Evolutionary conservation across 30 jellyfish, hydroid and myxozoan genomes (phyloP), one percentile per base, ranked within the genome.

Genomic region (Hydra vulgaris): DNA sequence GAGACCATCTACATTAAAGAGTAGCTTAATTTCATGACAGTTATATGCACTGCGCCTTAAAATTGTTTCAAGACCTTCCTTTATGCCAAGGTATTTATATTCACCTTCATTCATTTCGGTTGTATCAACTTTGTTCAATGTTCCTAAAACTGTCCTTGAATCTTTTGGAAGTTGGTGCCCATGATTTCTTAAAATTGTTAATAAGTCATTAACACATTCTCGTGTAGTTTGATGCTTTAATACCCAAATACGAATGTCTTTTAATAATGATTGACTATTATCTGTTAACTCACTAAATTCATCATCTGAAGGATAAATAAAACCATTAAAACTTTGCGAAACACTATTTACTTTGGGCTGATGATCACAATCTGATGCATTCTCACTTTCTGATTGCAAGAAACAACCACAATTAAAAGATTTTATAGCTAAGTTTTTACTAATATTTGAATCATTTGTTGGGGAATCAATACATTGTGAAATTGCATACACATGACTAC

Each of bases 1-100:
- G 40, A 74, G 68, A 67, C 82, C 82, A 74, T 74, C 82, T 21
- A 74, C 61, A 53, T 74, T 74, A 21, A 74, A 21, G 55, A 21
- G 54, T 70, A 74, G 55, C 55, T 74, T 27, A 53, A 74, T 74
- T 40, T 40, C 61, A 40, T 40, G 61, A 40, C 61, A 40, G 61
- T 40, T 40, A 40, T 40, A 40, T 40, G 61, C 61, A 40, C 61
- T 40, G 12, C 61, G 61, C 61, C 61, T 40, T 40, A 40, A 40
- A 40, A 40, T 40, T 40, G 61, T 40, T 40, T 40, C 61, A 40
- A 40, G 61, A 40, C 61, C 61, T 40, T 40, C 61, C 61, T 40
- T 40, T 40, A 40, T 40, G 61, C 61, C 61, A 40, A 40, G 61
- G 61, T 40, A 40, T 40, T 40, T 40, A 40, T 40, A 40, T 40